Evolutionary conservation across 2,888 invertebrate species (phyloP).

Genomic region (Stenotaenia linearis): DNA sequence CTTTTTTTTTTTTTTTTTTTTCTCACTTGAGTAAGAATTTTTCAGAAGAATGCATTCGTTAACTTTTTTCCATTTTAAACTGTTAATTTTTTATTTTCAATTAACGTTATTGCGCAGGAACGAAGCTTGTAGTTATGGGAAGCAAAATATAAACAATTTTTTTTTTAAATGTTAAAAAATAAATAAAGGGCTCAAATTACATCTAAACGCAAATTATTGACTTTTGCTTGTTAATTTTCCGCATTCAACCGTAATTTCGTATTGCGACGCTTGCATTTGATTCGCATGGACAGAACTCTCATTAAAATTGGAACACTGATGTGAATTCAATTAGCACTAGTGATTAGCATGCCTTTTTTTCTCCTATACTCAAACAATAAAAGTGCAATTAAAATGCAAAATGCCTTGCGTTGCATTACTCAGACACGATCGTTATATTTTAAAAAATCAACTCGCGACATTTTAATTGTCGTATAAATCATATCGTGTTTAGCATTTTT

Average conservation of each 20-base stretch:
- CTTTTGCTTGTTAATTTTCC: neutral
- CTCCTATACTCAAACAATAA: neutral
- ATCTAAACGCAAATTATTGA: neutral
- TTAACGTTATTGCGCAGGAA: no score
- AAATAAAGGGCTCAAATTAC: neutral
- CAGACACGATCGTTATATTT: neutral
- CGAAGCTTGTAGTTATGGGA: no score
- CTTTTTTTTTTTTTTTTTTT: no score
- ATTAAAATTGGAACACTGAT: neutral
- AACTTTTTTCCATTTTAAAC: no score
- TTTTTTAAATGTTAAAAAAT: neutral
- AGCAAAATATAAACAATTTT: no score
- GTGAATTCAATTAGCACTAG: constrained; percentile 9
- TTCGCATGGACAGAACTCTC: constrained; percentile 4
- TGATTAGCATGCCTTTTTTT: neutral
- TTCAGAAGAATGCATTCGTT: no score
- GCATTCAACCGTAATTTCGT: neutral
- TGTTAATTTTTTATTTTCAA: no score
- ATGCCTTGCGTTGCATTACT: neutral
- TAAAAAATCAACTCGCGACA: neutral
- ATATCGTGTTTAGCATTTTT: neutral
- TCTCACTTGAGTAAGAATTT: no score
- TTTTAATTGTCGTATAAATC: neutral
- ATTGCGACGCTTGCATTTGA: neutral
- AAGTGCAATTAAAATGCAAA: constrained; percentile 1